A percentile compares a stretch with the other conserved stretches of the same genome.
Evolutionary conservation across 2,113 vertebrate species (phyloP).

Genomic region (Numenius arquata): DNA sequence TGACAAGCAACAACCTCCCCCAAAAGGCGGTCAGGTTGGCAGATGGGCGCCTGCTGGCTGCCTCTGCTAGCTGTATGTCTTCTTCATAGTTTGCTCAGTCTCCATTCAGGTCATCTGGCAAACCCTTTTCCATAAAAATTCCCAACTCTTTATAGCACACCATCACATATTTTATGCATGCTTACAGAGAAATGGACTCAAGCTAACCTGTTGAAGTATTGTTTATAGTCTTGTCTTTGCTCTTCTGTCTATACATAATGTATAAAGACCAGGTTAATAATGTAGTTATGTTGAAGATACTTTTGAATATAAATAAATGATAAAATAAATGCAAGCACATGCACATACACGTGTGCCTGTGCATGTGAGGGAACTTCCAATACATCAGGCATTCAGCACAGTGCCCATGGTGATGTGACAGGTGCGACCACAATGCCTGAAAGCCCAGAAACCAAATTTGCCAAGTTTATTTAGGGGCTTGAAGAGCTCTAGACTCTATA

Average conservation of each 20-base stretch:
- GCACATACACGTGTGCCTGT: accelerated
- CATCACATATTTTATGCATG: neutral
- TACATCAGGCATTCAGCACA: neutral
- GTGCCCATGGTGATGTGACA: accelerated
- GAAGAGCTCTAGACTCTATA: neutral
- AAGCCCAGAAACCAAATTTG: neutral
- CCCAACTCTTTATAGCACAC: neutral
- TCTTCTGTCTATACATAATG: neutral
- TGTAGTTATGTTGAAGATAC: neutral
- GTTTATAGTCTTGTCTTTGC: neutral
- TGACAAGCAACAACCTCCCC: neutral
- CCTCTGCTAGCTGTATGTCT: neutral
- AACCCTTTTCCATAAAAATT: neutral
- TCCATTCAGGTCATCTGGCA: neutral
- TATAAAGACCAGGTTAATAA: neutral
- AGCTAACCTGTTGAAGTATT: neutral
- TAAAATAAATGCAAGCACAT: neutral
- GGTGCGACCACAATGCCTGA: neutral
- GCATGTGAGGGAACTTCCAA: accelerated
- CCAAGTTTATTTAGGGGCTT: neutral
- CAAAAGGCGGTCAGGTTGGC: neutral
- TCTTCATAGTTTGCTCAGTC: neutral
- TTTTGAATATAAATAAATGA: neutral
- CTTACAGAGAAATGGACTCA: neutral
- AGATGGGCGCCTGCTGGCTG: neutral